Base-by-base conservation (phyloP, 2,888 invertebrate genomes). In the Parnassius mnemosyne region DNA sequence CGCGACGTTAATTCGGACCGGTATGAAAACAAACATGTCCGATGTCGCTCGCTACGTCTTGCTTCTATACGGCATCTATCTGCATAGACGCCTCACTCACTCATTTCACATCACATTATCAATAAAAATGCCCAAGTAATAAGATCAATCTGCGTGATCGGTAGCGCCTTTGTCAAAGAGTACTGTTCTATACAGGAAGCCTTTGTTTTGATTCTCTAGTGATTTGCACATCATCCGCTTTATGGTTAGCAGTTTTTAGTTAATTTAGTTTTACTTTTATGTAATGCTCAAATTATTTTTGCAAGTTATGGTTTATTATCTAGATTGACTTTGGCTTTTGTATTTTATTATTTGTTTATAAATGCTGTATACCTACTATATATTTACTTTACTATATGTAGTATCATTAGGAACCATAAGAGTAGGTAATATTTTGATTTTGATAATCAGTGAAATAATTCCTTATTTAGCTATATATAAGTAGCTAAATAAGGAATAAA, bases 1-100 rank as follows among this genome's bases (percentile, higher is more conserved):
- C 85, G 89, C 90, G 83, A 89, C 87, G 89, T 89, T 89, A 89
- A 90, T 89, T 89, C 86, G 84, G 88, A 89, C 89, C 89, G 89
- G 88, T 89, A 89, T 86, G 86, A 89, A 89, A 89, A 88, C 88
- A 89, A 89, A 89, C 87, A 89, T 87, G 74, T 74, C 74, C 71
- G 72, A 72, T 73, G 85, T 87, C 84, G 83, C 79, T 82, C 74
- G 78, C 75, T 82, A 81, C 79, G 75, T 75, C 80, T 79, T 77
- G 74, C 75, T 76, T 76, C 80, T 81, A 75, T 79, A 78, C 70
- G 71, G 72, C 71, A 72, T 69, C 72, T 77, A 77, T 79, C 76
- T 77, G 69, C 77, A 78, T 76, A 78, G 77, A 76, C 74, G 76
- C 79, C 79, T 80, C 75, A 78, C 77, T 81, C 79, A 75, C 75